Conservation (phyloP, 1,140 invertebrate genomes). For the Euura lappo region DNA sequence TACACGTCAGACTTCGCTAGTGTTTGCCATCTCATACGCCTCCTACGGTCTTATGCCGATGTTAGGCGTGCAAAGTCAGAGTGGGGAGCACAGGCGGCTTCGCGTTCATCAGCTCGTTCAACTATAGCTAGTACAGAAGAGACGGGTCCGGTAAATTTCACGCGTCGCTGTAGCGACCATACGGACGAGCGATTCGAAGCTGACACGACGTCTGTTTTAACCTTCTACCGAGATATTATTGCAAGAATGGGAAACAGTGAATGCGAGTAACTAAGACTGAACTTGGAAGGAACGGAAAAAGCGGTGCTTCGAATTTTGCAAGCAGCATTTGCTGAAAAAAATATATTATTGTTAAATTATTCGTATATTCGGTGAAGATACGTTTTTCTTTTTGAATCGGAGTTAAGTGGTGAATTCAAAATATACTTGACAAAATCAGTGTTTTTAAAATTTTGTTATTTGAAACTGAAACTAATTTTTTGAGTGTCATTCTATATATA, state of each 20-base stretch:
- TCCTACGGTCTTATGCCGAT: conserved; percentile 3
- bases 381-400: too few relatives aligned
- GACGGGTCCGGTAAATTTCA: conserved; percentile 21
- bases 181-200: conserved; percentile 1
- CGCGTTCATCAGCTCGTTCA: conserved; percentile 24
- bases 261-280: neutral
- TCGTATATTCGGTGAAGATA: too few relatives aligned
- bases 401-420: too few relatives aligned
- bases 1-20: neutral
- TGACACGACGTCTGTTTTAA: neutral
- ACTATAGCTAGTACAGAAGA: conserved; percentile 19
- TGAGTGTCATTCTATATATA: too few relatives aligned
- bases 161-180: neutral
- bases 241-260: neutral
- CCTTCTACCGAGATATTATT: neutral
- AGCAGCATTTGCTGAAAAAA: neutral
- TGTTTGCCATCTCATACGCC: conserved; percentile 2
- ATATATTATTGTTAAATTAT: too few relatives aligned
- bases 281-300: neutral
- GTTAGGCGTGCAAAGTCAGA: neutral
- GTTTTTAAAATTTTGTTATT: too few relatives aligned
- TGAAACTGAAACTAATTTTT: too few relatives aligned
- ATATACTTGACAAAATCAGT: too few relatives aligned
- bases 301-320: neutral
- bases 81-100: conserved; percentile 16